Evolutionary conservation across 2,797 vertebrate species (phyloP), one percentile per base, ranked within the genome.

Genomic region (Phrynocephalus vlangalii): DNA sequence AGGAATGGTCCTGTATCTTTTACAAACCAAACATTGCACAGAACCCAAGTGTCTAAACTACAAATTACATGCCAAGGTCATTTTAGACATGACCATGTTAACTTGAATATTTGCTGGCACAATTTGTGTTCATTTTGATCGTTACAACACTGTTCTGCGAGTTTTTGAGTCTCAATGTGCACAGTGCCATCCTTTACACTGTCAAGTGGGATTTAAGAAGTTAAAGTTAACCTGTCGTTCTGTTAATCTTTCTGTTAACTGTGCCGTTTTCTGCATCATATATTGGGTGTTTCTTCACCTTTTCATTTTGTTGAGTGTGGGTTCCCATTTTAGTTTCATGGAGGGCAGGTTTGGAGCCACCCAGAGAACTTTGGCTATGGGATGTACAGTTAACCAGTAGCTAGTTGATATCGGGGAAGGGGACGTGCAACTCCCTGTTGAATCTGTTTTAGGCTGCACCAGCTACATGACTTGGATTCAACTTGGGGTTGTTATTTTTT

Each of bases 21-120:
- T 91, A 72, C 83, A 88, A 82, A 78, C 72, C 91, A 91, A 44
- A 84, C 89, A 79, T 70, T 77, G 60, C 80, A 83, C 79, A n/a
- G 26, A 81, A 6, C 48, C 38, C 83, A 87, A 84, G 84, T 1
- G 3, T 89, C 82, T 86, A 0, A 1, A 0, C 3, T 88, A n/a
- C 89, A 93, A 92, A 89, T 30, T 84, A 86, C 79, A 79, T 63
- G 24, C 79, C 80, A 91, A 72, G 20, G n/a, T 89, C 87, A 71
- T 72, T 86, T 91, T 72, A 3, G 88, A 30, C 30, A 76, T 44
- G 83, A 48, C 90, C 2, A 10, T 66, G 71, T 67, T 89, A 76
- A 91, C 10, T 22, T 86, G 71, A 63, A 89, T 70, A 26, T 50
- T 84, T 81, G 83, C 24, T 30, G 70, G 20, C 66, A 30, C 79